Percentiles rank a stretch among this genome's conserved stretches.
These are phyloP conservation scores for Anhinga anhinga DNA, from an alignment of 2,113 vertebrate genomes.

Conservation along the genomic window DNA sequence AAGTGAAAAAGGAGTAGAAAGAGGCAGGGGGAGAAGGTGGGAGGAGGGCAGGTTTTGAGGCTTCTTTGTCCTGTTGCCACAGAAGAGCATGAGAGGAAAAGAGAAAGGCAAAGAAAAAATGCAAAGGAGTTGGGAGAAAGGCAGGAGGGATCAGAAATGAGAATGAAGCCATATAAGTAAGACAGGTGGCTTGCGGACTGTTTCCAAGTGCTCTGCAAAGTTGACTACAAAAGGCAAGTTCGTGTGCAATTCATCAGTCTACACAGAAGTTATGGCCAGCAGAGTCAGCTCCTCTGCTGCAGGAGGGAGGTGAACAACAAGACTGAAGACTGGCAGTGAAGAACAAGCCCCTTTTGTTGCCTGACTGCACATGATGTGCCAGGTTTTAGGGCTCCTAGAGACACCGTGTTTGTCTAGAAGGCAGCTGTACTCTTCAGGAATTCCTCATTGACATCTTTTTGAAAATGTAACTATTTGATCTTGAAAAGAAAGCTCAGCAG, in stretches of 20 bases:
- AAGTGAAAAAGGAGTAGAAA: neutral
- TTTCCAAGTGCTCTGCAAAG: neutral
- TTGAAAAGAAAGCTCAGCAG: neutral
- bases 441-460: neutral
- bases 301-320: accelerated
- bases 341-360: neutral
- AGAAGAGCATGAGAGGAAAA: neutral
- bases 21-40: neutral
- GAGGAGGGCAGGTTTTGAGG: neutral
- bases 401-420: neutral
- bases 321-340: neutral
- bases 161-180: neutral
- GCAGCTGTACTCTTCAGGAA: neutral
- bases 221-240: neutral
- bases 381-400: neutral
- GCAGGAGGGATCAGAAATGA: neutral
- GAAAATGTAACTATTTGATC: neutral
- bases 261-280: neutral
- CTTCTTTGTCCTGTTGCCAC: neutral
- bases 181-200: neutral
- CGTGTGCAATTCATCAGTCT: neutral
- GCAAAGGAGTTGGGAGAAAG: neutral
- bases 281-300: neutral
- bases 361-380: too few relatives aligned
- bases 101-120: neutral